phyloP scores from a whole-genome alignment of 2,888 invertebrate genomes.

The Theretra japonica region DNA sequence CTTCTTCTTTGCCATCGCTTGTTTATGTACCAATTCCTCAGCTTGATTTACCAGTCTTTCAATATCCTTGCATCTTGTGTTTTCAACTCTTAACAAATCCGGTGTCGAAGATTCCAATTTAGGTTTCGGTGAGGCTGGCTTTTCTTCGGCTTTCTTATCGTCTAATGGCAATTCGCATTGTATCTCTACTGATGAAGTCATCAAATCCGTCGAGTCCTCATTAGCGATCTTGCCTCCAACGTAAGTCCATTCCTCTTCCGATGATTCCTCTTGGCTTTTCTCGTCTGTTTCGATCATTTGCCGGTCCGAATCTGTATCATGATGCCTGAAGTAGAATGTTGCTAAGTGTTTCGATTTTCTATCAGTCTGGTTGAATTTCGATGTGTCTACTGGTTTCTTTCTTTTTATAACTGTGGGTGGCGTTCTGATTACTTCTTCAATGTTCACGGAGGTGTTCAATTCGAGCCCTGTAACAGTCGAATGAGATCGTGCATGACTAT shows the following conservation, averaged over 20 bases:
- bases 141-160: constrained; percentile 64
- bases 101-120: constrained; percentile 74
- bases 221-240: constrained; percentile 77
- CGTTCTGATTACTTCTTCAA: constrained; percentile 66
- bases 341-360: constrained; percentile 92
- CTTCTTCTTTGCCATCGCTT: constrained; percentile 81
- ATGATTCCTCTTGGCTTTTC: constrained; percentile 78
- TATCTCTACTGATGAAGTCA: constrained; percentile 81
- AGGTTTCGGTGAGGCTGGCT: constrained; percentile 63
- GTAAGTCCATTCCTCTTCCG: constrained; percentile 88
- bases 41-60: constrained; percentile 91
- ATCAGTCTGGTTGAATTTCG: constrained; percentile 88
- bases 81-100: constrained; percentile 77
- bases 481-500: constrained; percentile 35
- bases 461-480: constrained; percentile 62
- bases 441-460: constrained; percentile 52
- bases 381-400: constrained; percentile 83
- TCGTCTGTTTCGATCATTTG: constrained; percentile 83
- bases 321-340: constrained; percentile 93
- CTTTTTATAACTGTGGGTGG: constrained; percentile 80
- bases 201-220: constrained; percentile 79
- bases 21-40: constrained; percentile 90
- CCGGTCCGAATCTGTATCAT: constrained; percentile 93
- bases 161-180: constrained; percentile 76
- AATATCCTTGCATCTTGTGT: constrained; percentile 86